Base-by-base conservation (phyloP, 2,888 invertebrate genomes). In the Cheilosia scutellata region DNA sequence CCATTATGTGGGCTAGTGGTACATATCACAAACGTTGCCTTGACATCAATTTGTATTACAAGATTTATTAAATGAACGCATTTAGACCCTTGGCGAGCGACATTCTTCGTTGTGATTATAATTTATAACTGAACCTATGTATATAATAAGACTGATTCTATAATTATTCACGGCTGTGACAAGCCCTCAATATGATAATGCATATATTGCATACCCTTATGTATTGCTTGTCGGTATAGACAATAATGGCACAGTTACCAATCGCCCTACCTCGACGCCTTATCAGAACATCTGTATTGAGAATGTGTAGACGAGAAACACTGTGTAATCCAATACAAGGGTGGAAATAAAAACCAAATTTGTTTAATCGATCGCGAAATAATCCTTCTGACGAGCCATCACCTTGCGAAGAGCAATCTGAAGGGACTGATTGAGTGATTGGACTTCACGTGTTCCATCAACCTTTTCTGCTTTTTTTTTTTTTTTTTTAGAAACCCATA, bases 321-420 rank as follows among this genome's bases (percentile, higher is more conserved):
- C 31, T 40, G 20, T 40, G 72, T 63, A 72, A 79, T 60, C 55
- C 57, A 63, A 78, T 63, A 72, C 57, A 25, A 31, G 51, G 51
- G n/a, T 47, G n/a, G 76, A 68, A 80, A 80, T 75, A 9, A 68
- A 80, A 68, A 80, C 80, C 80, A 57, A 80, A 76, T 68, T 76
- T 82, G 76, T 76, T 82, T 11, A 76, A 63, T 82, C 68, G 63
- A 51, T 57, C 49, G 80, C 68, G 20, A 82, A 75, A 63, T 63
- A 82, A 68, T 76, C 13, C 25, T 49, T 76, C 33, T 63, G 76
- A 76, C 76, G 40, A 76, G 49, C 55, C 68, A 76, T 68, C 80
- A 68, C 68, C 68, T 68, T 76, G 68, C 33, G 44, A 57, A 58
- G 25, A 29, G 44, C 66, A 44, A 55, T 63, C 37, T 33, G 37